Base-by-base conservation (phyloP, 2,888 invertebrate genomes). In the Sphaerophoria rueppellii region DNA sequence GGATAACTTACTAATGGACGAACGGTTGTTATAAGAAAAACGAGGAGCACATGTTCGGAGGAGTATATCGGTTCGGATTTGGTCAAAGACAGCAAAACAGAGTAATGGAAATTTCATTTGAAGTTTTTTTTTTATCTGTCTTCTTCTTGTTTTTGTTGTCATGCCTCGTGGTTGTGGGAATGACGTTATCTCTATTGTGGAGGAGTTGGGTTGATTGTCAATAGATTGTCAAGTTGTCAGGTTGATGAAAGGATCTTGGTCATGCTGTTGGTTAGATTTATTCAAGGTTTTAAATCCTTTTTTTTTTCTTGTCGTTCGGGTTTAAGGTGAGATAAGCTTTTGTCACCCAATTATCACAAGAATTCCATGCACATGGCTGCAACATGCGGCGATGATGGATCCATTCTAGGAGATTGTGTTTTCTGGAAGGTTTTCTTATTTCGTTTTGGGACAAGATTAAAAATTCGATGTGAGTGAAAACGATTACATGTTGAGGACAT, bases 51-150 rank as follows among this genome's bases (percentile, higher is more conserved):
- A 77, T 77, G 85, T 81, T 80, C 83, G 61, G 57, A 34, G 50
- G 69, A 72, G 67, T 76, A 69, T 80, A 48, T 76, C 67, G 75
- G 57, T 24, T 71, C 35, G 72, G 65, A 60, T 65, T 71, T 73
- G 67, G 69, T 61, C 72, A 80, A 76, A 67, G 75, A 75, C 76
- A 57, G 24, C 24, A 24, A 2, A 24, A 2, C 2, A 52, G 73
- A 72, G 72, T 73, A 81, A 73, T 81, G 81, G 76, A 81, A 81
- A 85, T 85, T 85, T 81, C 85, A 81, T 85, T 81, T 81, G 12
- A 40, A 40, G 40, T 14, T 70, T 50, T 75, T 32, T 12, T 81
- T 67, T 32, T 61, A n/a, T 40, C 37, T 32, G 16, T 6, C 32
- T 32, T 35, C 16, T 11, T 24, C 1, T 24, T 24, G 9, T 50